Percentiles rank a stretch among this genome's conserved stretches.
phyloP scores from a whole-genome alignment of 2,797 vertebrate species.

The Etheostoma perlongum region DNA sequence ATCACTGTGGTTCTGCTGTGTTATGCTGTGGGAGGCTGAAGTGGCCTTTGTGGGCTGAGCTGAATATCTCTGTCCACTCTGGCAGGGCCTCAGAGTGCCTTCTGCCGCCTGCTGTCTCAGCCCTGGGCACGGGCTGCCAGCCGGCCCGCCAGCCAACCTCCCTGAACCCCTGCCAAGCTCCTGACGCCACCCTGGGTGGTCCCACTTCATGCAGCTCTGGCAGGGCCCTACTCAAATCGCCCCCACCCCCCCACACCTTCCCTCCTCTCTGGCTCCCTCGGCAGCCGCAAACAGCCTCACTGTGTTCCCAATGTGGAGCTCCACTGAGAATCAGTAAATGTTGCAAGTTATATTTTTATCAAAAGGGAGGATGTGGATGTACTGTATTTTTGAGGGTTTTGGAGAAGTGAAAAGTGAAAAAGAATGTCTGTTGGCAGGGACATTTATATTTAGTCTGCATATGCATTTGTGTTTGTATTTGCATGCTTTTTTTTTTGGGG shows the following conservation, averaged over 20 bases:
- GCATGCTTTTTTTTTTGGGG: slow-evolving; percentile 16
- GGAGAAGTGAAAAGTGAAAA: slow-evolving; percentile 67
- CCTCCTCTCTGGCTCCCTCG: slow-evolving; percentile 58
- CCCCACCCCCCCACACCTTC: slow-evolving; percentile 12
- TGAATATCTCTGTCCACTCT: slow-evolving; percentile 79
- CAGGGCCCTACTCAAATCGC: slow-evolving; percentile 63
- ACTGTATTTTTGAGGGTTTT: slow-evolving; percentile 71
- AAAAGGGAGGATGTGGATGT: slow-evolving; percentile 74
- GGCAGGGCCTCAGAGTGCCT: slow-evolving; percentile 76
- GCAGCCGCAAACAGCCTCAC: slow-evolving; percentile 80
- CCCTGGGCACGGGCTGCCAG: slow-evolving; percentile 73
- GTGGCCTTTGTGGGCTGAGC: slow-evolving; percentile 82
- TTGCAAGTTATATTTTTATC: slow-evolving; percentile 80
- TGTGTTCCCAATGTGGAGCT: slow-evolving; percentile 78
- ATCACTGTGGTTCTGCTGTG: slow-evolving; percentile 79
- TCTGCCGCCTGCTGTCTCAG: slow-evolving; percentile 74
- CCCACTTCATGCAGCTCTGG: slow-evolving; percentile 83
- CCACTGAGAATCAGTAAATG: slow-evolving; percentile 75
- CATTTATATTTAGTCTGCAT: slow-evolving; percentile 67
- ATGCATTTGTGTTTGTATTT: slow-evolving; percentile 60
- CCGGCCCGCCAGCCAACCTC: slow-evolving; percentile 74
- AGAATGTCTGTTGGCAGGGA: slow-evolving; percentile 62
- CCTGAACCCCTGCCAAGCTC: slow-evolving; percentile 84
- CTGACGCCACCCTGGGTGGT: slow-evolving; percentile 88
- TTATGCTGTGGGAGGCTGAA: slow-evolving; percentile 81